Evolutionary conservation across 2,888 invertebrate genomes (phyloP), one percentile per base, ranked within the genome.

Genomic region (Athalia rosae): DNA sequence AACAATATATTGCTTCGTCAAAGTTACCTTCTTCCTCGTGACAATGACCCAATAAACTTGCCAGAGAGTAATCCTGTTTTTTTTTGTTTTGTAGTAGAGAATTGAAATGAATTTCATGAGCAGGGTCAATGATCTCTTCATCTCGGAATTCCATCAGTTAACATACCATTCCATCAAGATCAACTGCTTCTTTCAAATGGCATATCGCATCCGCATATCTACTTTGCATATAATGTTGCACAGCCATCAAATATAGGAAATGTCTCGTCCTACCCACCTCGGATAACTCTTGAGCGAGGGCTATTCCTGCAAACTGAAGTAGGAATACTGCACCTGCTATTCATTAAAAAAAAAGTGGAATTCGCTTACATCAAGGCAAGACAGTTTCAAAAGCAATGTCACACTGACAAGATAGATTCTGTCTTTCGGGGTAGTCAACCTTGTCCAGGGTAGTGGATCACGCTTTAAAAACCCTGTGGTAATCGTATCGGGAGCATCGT

Each of bases 401-500:
- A 83, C 80, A 0, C 83, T 79, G 13, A 77, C 64, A 41, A 82
- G 79, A 63, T 85, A 86, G 0, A 85, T 50, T 7, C 80, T 82
- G 59, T 83, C 73, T 5, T 43, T 62, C 0, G 82, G 82, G 71
- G 83, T 83, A 48, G 84, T 82, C 66, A 79, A 73, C n/a, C 80
- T 83, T 13, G 83, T 80, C 87, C 87, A 88, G 5, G 82, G 79
- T 4, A 87, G 78, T 5, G 87, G 83, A 73, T 88, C 84, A 15
- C 79, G 76, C 41, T 77, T 62, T 0, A 82, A 73, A 71, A 79
- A 76, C 3, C 66, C 63, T 43, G 78, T 43, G 0, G 64, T 45
- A 4, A 76, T 43, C 4, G 58, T 77, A n/a, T 82, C 81, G 11
- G 77, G 78, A 45, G 73, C 64, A 53, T 79, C 77, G 58, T 85